Base-by-base conservation (phyloP, 2,113 vertebrate genomes). In the Aleadryas rufinucha region DNA sequence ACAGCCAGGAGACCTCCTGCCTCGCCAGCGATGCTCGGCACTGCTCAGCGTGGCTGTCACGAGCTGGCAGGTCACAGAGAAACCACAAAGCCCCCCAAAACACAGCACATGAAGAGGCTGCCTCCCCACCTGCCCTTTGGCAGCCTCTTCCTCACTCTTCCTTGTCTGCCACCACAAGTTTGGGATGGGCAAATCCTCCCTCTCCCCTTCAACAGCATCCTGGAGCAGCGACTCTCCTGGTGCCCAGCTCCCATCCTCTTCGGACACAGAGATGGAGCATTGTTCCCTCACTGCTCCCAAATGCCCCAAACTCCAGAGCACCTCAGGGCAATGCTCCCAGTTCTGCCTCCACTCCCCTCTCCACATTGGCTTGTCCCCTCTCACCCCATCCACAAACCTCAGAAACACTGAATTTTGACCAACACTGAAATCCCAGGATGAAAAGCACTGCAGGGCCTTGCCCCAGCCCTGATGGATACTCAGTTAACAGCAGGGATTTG, bases 231-330 rank as follows among this genome's bases (percentile, higher is more conserved):
- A 45, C 11, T 44, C 49, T 80, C 39, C 42, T 49, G 3, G 0
- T 20, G 31, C 47, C 4, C 54, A 49, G n/a, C 23, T 94, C 56
- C 52, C 37, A 15, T 52, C 19, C n/a, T 60, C 49, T 63, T 50
- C 45, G 0, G 0, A 35, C 59, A 27, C 0, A 0, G 21, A 1
- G 4, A 11, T 4, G 33, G 42, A 78, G 33, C 35, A 16, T 7
- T 4, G 0, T 35, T 24, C 65, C 47, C 16, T 39, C 10, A 0
- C 23, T 6, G 4, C 33, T 64, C 56, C 61, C 61, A 31, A 81
- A 26, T 19, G 7, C 16, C 56, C 30, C 4, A 1, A 42, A 44
- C 21, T 22, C 64, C 42, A 5, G n/a, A 68, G 41, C 18, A 19
- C 8, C 68, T 64, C 63, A 16, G 41, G 64, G 31, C 1, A 4